phyloP scores from a whole-genome alignment of 2,113 vertebrate genomes.

The Daubentonia madagascariensis region DNA sequence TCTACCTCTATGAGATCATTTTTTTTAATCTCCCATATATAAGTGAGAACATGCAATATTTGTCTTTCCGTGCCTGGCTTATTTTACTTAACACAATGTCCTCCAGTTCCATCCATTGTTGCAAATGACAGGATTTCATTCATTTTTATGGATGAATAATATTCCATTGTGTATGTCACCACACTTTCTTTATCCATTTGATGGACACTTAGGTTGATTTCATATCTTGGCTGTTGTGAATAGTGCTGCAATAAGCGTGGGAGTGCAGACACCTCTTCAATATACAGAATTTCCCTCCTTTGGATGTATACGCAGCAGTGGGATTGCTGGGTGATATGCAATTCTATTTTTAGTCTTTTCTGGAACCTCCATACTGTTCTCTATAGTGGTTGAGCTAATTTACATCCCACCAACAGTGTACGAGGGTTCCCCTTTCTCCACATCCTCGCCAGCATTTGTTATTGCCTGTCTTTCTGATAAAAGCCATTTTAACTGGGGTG shows the following conservation, averaged over 20 bases:
- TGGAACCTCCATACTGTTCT: not conserved
- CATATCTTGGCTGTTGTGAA: not conserved
- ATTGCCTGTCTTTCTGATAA: not conserved
- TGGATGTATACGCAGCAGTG: not conserved
- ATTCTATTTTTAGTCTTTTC: not conserved
- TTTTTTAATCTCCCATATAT: not conserved
- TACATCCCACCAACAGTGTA: not conserved
- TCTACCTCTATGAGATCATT: not conserved
- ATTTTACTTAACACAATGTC: not conserved
- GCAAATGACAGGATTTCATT: not conserved
- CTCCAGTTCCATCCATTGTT: not conserved
- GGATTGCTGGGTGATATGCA: not conserved
- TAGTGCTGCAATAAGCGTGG: not conserved
- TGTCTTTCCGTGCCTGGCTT: not conserved
- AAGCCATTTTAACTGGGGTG: not conserved
- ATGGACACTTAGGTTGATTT: not conserved
- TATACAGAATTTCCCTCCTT: not conserved
- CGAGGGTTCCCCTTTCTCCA: not conserved
- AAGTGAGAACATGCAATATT: not conserved
- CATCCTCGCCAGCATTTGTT: not conserved
- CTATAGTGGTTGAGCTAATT: not conserved
- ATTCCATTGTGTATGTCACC: not conserved
- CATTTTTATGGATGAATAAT: not conserved
- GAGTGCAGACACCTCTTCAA: not conserved
- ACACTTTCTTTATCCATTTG: not conserved